Conservation (phyloP, 2,797 vertebrate genomes). For the Crypturellus tataupa region DNA sequence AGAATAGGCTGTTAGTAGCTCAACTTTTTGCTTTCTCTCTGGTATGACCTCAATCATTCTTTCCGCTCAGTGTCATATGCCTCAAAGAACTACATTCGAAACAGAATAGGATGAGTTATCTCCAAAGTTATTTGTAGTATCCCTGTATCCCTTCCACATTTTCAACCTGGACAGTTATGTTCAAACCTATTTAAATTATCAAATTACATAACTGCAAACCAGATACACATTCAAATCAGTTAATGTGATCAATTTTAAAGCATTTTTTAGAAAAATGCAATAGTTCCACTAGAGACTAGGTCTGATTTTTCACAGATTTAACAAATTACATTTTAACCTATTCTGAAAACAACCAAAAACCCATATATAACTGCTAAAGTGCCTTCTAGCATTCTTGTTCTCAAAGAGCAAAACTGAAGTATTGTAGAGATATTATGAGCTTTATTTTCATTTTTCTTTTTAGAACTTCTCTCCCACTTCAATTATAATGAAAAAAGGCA, state of each 20-base stretch:
- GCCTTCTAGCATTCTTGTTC: background rate
- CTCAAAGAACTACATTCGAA: background rate
- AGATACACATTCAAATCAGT: background rate
- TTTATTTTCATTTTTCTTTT: slow-evolving; percentile 12
- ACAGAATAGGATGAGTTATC: background rate
- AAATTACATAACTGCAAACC: slow-evolving; percentile 24
- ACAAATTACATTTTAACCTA: background rate
- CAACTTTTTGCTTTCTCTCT: background rate
- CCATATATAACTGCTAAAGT: background rate
- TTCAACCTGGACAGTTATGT: background rate
- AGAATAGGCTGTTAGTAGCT: background rate
- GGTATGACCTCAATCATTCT: background rate
- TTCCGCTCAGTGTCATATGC: background rate
- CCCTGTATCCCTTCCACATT: background rate
- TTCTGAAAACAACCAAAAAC: background rate
- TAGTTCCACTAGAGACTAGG: background rate
- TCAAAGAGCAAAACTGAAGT: background rate
- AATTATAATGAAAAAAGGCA: background rate
- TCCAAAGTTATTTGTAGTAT: background rate
- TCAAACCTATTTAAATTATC: slow-evolving; percentile 19
- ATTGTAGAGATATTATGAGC: background rate
- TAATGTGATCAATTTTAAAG: slow-evolving; percentile 20
- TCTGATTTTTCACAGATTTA: slow-evolving; percentile 34
- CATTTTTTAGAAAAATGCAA: background rate
- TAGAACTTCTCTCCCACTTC: background rate